A percentile compares a stretch with the other conserved stretches of the same genome.
Evolutionary conservation across 2,113 vertebrate species (phyloP).

Genomic region (Siniperca knerii): DNA sequence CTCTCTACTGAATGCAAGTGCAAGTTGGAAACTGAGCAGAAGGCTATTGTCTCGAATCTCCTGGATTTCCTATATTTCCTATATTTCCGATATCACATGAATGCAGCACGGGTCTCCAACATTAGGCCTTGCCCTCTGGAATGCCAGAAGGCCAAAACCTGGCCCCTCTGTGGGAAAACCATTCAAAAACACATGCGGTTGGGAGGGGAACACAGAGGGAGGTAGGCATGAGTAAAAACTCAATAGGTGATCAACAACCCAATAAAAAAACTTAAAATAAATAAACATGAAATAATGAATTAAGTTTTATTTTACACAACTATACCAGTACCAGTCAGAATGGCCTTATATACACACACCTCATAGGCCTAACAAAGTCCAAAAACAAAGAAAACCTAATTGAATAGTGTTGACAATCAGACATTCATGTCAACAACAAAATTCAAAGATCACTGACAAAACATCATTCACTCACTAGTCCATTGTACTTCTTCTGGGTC

Average conservation of each 20-base stretch:
- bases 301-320: neutral
- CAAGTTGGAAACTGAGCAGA: neutral
- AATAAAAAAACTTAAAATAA: neutral
- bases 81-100: slow-evolving; percentile 19
- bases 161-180: slow-evolving; percentile 20
- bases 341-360: neutral
- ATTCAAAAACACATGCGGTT: slow-evolving; percentile 28
- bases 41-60: too few relatives aligned
- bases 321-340: too few relatives aligned
- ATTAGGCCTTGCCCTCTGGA: slow-evolving; percentile 46
- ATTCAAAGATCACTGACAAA: neutral
- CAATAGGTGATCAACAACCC: neutral
- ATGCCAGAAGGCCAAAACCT: slow-evolving; percentile 42
- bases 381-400: neutral
- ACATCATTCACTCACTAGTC: neutral
- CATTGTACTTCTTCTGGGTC: too few relatives aligned
- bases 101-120: slow-evolving; percentile 46
- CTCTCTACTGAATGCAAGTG: neutral
- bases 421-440: neutral
- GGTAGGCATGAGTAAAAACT: neutral
- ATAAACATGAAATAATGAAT: neutral
- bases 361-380: neutral
- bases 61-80: slow-evolving; percentile 41
- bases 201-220: neutral
- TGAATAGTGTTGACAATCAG: neutral